Evolutionary conservation across 2,888 invertebrate species (phyloP), one percentile per base, ranked within the genome.

Genomic region (Cynaeus angustus): DNA sequence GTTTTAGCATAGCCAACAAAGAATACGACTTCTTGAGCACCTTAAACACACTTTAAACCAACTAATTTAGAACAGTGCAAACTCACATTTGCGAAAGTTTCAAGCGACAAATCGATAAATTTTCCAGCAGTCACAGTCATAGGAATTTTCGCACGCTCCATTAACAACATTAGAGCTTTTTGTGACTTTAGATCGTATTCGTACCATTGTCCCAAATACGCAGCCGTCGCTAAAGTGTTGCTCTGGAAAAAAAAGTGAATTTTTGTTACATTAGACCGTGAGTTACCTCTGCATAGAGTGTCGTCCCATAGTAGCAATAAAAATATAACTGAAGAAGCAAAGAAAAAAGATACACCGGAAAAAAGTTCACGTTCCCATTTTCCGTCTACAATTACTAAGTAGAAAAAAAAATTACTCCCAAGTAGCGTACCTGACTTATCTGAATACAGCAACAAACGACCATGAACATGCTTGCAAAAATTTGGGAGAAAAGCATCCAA

Each of bases 211-310:
- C 56, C 33, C 26, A 56, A 7, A 43, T 56, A 56, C 9, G 7
- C 33, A 33, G 56, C 26, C 6, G 37, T 37, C 4, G 78, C 78
- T 72, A 88, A 74, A 59, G 79, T 83, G 16, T 76, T 76, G 77
- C 88, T 87, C 88, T 88, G 81, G 71, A 74, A 72, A 14, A 4
- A n/a, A 58, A 16, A 16, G n/a, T 56, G 21, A 8, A 4, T 10
- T 5, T 1, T 1, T 43, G 3, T 5, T 3, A 45, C 14, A n/a
- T 4, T n/a, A 5, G 4, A 46, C n/a, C n/a, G 16, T 50, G 12
- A 50, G 0, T 26, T 21, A 46, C 46, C 21, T 46, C 46, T 46
- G 14, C 46, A 9, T 16, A 46, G 1, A 46, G 2, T 2, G 46
- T 16, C 6, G 46, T 46, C 1, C 46, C 46, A 8, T 16, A 46